Evolutionary conservation across 1,140 invertebrate genomes (phyloP), one percentile per base, ranked within the genome.

Genomic region (Phortica variegata): DNA sequence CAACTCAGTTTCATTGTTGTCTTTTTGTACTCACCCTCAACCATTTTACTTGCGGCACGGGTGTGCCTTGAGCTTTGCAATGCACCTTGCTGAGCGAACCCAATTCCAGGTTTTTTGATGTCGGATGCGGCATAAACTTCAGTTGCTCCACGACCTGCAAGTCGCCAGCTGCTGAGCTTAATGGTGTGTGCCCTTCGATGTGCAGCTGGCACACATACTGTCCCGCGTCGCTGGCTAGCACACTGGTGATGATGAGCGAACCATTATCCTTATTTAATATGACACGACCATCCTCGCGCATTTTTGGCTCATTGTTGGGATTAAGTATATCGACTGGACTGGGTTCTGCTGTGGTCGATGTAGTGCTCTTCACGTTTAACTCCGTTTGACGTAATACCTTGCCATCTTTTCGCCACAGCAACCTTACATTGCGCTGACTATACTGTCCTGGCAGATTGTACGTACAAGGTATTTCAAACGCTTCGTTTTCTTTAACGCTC

Each of bases 1-100:
- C n/a, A n/a, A n/a, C n/a, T n/a, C n/a, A n/a, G n/a, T n/a, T n/a
- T n/a, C n/a, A n/a, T n/a, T n/a, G n/a, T n/a, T n/a, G n/a, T n/a
- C n/a, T n/a, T n/a, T n/a, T 34, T 5, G 12, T 18, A 76, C 78
- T 75, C 53, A 84, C 83, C 77, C 89, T 87, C 44, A 86, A 82
- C 93, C 94, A 97, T 56, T 83, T 85, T 4, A 95, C 84, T 15
- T 78, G 80, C 0, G 92, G 91, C 3, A 84, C 79, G 0, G 85
- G 84, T 3, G 85, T 84, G 0, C 91, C 91, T 57, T 93, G 87
- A 0, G 91, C 93, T 71, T 89, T 91, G 73, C 94, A 97, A 43
- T 91, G 89, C 36, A 96, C 85, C 78, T 88, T 92, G 2, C 85
- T 83, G 1, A 85, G 80, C 8, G 85, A 85, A 48, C 87, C 85